phyloP scores from a whole-genome alignment of 2,113 vertebrate species.

The Ginglymostoma cirratum region DNA sequence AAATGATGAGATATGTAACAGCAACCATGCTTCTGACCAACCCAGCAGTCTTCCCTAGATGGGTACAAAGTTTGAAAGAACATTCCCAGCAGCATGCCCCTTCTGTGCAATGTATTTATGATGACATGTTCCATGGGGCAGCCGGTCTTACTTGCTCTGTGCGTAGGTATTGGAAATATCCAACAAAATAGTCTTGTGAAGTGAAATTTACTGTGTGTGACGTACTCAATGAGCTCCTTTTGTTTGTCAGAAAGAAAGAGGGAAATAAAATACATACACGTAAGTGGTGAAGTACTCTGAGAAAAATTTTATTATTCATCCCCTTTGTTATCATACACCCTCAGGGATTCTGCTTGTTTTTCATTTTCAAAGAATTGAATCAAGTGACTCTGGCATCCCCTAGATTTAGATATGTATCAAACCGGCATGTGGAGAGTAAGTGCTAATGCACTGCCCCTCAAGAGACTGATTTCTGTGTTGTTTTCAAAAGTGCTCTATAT shows the following conservation, averaged over 20 bases:
- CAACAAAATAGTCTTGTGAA: not conserved
- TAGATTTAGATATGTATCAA: not conserved
- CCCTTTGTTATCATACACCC: not conserved
- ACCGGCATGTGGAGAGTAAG: not conserved
- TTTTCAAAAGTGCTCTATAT: not conserved
- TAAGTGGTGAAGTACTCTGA: not conserved
- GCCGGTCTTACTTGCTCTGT: not conserved
- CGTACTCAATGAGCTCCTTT: not conserved
- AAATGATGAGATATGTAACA: not conserved
- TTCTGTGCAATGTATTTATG: not conserved
- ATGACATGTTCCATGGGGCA: not conserved
- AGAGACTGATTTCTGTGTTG: not conserved
- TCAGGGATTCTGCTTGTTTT: not conserved
- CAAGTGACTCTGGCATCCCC: not conserved
- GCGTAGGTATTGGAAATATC: not conserved
- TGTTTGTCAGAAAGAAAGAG: not conserved
- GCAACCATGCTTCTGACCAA: not conserved
- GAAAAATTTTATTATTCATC: not conserved
- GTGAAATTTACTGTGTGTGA: not conserved
- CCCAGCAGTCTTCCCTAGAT: not conserved
- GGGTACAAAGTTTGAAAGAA: not conserved
- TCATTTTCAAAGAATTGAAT: not conserved
- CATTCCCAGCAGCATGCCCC: not conserved
- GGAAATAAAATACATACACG: not conserved
- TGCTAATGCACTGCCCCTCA: not conserved